Percentiles rank a stretch among this genome's conserved stretches.
phyloP scores from a whole-genome alignment of 1,140 invertebrate species.

The Drosophila rufa region DNA sequence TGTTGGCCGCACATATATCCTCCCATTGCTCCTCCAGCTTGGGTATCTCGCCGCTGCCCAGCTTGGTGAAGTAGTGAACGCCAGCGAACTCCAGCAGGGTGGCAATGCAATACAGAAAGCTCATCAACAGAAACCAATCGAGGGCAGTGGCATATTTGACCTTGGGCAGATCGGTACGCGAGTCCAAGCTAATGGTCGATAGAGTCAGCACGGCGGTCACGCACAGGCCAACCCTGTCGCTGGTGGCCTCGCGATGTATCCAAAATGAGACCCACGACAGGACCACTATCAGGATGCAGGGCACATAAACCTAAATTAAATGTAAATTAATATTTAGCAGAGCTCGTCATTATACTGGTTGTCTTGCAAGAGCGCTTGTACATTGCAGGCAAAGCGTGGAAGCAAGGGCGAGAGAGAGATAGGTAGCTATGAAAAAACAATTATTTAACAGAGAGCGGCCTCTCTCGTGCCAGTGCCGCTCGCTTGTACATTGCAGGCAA shows the following conservation, averaged over 20 bases:
- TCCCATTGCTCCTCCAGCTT: constrained; percentile 93
- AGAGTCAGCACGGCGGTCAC: constrained; percentile 96
- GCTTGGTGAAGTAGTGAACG: constrained; percentile 97
- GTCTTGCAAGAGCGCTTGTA: too few relatives aligned
- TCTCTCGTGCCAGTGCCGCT: too few relatives aligned
- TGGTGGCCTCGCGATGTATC: constrained; percentile 97
- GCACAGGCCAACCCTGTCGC: constrained; percentile 89
- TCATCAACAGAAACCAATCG: constrained; percentile 97
- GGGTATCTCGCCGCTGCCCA: constrained; percentile 93
- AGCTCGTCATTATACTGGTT: too few relatives aligned
- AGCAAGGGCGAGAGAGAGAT: too few relatives aligned
- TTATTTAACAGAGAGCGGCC: too few relatives aligned
- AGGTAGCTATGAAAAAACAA: too few relatives aligned
- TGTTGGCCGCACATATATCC: constrained; percentile 84
- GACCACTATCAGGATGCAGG: constrained; percentile 97
- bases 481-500: too few relatives aligned
- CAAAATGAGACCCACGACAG: constrained; percentile 98
- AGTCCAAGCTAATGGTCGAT: constrained; percentile 96
- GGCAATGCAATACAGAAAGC: constrained; percentile 97
- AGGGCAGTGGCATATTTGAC: constrained; percentile 96
- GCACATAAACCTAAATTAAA: constrained; percentile 91
- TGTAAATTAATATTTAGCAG: neutral
- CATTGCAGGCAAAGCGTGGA: too few relatives aligned
- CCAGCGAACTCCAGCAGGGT: constrained; percentile 96
- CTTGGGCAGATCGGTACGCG: constrained; percentile 95